Evolutionary conservation across 2,888 invertebrate species (phyloP).

Genomic region (Cephalotes varians): DNA sequence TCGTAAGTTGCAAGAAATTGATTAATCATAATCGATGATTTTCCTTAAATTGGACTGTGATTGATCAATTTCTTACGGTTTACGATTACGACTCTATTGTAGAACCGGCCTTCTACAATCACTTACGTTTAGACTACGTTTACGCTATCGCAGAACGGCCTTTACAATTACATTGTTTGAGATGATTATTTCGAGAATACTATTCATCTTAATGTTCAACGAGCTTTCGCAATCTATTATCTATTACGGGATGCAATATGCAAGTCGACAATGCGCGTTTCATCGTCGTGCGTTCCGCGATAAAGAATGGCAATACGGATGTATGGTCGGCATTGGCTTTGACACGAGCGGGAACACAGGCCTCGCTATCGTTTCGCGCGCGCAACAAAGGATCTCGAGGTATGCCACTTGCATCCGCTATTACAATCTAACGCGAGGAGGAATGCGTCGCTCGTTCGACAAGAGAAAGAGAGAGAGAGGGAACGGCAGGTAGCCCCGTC

Average conservation of each 20-base stretch:
- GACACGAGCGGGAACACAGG: constrained; percentile 52
- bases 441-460: constrained; percentile 58
- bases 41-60: too few relatives aligned
- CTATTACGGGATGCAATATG: neutral
- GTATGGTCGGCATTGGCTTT: constrained; percentile 32
- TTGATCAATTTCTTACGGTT: too few relatives aligned
- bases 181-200: neutral
- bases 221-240: constrained; percentile 1
- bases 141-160: too few relatives aligned
- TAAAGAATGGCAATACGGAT: constrained; percentile 8
- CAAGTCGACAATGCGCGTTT: constrained; percentile 11
- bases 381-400: constrained; percentile 60
- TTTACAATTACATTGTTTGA: too few relatives aligned
- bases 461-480: constrained; percentile 23
- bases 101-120: too few relatives aligned
- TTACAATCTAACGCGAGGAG: constrained; percentile 65
- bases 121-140: too few relatives aligned
- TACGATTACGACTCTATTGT: too few relatives aligned
- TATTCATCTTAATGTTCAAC: neutral
- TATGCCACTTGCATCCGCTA: constrained; percentile 60
- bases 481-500: constrained; percentile 37
- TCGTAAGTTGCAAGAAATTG: too few relatives aligned
- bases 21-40: too few relatives aligned
- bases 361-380: constrained; percentile 59
- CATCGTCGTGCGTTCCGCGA: neutral